Evolutionary conservation across 92 coral and sea anemone genomes (phyloP).

Genomic region (Epizoanthus illoricatus): DNA sequence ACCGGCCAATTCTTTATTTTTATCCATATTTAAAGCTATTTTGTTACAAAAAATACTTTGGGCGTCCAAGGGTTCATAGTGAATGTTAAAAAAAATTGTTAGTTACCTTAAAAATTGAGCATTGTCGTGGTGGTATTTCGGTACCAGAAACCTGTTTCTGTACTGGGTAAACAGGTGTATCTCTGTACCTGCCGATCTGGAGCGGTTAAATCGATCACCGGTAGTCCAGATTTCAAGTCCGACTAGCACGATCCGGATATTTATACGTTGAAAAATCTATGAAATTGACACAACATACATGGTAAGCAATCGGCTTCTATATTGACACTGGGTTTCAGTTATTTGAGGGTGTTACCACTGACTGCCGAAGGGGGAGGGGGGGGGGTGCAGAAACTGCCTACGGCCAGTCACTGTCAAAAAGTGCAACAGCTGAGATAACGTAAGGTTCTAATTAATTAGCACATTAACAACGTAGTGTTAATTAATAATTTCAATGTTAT

Average conservation of each 20-base stretch:
- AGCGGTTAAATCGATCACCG: conserved; percentile 7
- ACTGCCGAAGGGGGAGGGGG: no score
- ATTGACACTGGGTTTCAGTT: no score
- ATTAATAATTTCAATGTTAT: no score
- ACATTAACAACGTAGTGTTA: no score
- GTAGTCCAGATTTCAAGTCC: conserved; percentile 32
- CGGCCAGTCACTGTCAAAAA: no score
- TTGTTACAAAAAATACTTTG: neutral
- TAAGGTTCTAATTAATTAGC: no score
- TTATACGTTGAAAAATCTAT: conserved; percentile 19
- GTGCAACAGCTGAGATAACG: no score
- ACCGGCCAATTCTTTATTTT: neutral
- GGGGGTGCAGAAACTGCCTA: no score
- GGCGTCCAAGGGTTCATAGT: no score
- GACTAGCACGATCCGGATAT: conserved; percentile 10
- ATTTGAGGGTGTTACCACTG: no score
- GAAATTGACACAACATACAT: no score
- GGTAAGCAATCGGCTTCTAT: no score
- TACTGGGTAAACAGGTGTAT: neutral
- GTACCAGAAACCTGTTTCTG: conserved; percentile 10
- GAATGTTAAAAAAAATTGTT: neutral
- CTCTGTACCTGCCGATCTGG: neutral
- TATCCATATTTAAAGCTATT: neutral
- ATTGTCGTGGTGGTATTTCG: conserved; percentile 26
- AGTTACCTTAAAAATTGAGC: conserved; percentile 7